phyloP scores from a whole-genome alignment of 2,797 vertebrate genomes.

The Labroides dimidiatus region DNA sequence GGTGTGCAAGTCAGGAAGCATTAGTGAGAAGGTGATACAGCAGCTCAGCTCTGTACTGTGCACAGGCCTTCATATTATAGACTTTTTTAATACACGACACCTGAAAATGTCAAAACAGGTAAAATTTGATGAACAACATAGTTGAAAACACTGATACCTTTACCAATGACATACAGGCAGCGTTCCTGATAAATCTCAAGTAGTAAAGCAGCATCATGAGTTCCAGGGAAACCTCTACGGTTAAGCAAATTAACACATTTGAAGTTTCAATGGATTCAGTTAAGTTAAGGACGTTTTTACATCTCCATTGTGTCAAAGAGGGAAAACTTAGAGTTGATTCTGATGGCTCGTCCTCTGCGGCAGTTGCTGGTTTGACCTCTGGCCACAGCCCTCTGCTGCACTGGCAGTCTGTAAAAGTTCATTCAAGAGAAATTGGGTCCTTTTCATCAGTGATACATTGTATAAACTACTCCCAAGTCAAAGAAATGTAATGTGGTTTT shows the following conservation, averaged over 20 bases:
- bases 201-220: conserved; percentile 1
- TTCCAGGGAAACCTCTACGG: neutral
- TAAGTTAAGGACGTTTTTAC: neutral
- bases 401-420: too few relatives aligned
- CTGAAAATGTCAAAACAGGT: too few relatives aligned
- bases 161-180: neutral
- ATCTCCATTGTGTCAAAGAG: neutral
- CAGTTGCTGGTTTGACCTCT: too few relatives aligned
- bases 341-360: too few relatives aligned
- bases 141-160: neutral
- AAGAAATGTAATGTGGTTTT: too few relatives aligned
- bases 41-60: conserved; percentile 1
- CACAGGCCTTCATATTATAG: neutral
- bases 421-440: too few relatives aligned
- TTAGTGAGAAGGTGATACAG: conserved; percentile 42
- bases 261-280: neutral
- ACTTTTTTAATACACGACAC: too few relatives aligned
- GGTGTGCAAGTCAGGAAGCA: conserved; percentile 45
- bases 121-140: neutral
- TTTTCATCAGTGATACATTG: too few relatives aligned
- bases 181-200: neutral
- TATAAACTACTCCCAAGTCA: too few relatives aligned
- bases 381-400: too few relatives aligned
- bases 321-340: too few relatives aligned
- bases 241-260: neutral